Evolutionary conservation across 2,113 vertebrate genomes (phyloP), one percentile per base, ranked within the genome.

Genomic region (Sebastes fasciatus): DNA sequence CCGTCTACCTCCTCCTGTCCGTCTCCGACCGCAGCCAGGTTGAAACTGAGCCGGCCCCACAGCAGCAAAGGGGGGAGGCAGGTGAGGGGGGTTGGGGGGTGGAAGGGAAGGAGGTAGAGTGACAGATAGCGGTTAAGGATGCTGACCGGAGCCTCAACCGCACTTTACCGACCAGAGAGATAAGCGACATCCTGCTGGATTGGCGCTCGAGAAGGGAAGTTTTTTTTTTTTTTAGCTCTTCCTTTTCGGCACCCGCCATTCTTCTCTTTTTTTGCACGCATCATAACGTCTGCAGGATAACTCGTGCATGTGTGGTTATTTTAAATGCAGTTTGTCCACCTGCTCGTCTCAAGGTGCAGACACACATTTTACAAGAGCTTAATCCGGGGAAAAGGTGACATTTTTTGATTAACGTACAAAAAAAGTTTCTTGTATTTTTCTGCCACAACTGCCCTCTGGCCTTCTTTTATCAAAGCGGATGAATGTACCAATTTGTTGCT

Each of bases 121-220:
- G 90, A 90, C 90, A 71, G 87, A 80, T 81, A 75, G 93, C 61
- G 83, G 93, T 91, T 91, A 89, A 87, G 86, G 88, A 91, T 90
- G 88, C 91, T 90, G 90, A 94, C 89, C 90, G 79, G 78, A 92
- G 87, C 92, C 85, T 91, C 87, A 81, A 92, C 91, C 90, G 85
- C 92, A 88, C 84, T 91, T 86, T 82, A 82, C 75, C 64, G 85
- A 82, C 73, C 65, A 52, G 69, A 79, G 89, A 90, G 92, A 91
- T 92, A 91, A 92, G 87, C 69, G 57, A 85, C 92, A 86, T 92
- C 88, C 88, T 89, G 89, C 81, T 72, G 77, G 88, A 89, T 71
- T 60, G 77, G 85, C 42, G 34, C 58, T 82, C 1, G 4, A 77
- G 58, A 34, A 79, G 63, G 42, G 77, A 65, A 74, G 85, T n/a